phyloP scores from a whole-genome alignment of 2,113 vertebrate genomes.

The Carassius carassius region DNA sequence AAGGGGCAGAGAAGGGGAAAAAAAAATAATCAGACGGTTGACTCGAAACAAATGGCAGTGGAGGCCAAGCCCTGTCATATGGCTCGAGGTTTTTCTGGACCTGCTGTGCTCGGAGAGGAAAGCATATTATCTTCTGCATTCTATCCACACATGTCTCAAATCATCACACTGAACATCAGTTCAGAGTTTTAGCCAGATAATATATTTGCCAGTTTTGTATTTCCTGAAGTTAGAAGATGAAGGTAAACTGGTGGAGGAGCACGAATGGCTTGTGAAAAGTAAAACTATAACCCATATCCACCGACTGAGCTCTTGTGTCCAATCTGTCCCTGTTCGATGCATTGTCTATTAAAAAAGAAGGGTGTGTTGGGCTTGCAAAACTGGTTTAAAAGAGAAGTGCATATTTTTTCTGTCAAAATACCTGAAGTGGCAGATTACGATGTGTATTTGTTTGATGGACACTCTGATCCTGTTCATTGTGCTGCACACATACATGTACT shows the following conservation, averaged over 20 bases:
- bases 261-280: not conserved
- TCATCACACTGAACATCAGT: conserved; percentile 1
- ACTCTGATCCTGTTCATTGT: not conserved
- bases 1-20: conserved; percentile 35
- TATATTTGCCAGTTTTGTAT: not conserved
- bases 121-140: conserved; percentile 19
- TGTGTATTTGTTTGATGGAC: not conserved
- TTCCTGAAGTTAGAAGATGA: not conserved
- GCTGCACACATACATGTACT: not conserved
- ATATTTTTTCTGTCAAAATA: not conserved
- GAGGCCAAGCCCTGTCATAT: conserved; percentile 25
- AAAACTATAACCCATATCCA: not conserved
- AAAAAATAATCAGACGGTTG: conserved; percentile 24
- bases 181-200: not conserved
- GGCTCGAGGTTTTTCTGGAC: conserved; percentile 29
- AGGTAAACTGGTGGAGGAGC: not conserved
- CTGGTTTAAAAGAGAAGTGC: not conserved
- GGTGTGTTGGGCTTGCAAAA: not conserved
- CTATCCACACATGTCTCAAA: conserved; percentile 28
- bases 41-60: conserved; percentile 24
- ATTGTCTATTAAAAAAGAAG: not conserved
- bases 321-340: not conserved
- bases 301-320: not conserved
- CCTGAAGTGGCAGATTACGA: not conserved
- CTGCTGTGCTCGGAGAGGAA: conserved; percentile 34